A percentile compares a stretch with the other conserved stretches of the same genome.
Conservation (phyloP, 2,888 invertebrate genomes). For the Cinara cedri region DNA sequence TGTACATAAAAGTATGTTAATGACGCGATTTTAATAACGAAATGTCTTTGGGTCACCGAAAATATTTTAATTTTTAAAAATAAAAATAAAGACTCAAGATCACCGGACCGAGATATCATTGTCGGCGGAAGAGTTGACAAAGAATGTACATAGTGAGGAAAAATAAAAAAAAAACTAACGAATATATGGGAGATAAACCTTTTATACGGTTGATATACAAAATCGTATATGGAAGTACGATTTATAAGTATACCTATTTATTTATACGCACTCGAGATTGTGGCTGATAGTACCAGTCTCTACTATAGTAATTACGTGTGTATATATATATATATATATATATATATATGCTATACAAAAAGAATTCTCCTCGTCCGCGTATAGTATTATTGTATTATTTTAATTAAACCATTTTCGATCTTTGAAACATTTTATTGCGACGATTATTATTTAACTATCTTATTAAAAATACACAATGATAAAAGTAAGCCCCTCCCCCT, state of each 20-base stretch:
- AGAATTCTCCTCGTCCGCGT: too few species aligned
- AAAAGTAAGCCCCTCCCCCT: too few species aligned
- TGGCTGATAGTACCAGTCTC: background rate
- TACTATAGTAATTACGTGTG: background rate
- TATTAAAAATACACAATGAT: too few species aligned
- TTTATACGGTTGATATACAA: conserved; percentile 2
- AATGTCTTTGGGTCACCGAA: background rate
- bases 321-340: too few species aligned
- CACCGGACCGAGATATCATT: conserved; percentile 17
- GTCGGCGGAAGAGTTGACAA: conserved; percentile 3
- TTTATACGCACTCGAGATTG: conserved; percentile 5
- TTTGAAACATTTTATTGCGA: background rate
- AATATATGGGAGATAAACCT: background rate
- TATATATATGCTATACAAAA: background rate
- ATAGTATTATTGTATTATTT: background rate
- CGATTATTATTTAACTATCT: background rate
- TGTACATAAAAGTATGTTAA: background rate
- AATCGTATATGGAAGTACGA: background rate
- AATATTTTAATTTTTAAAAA: conserved; percentile 35
- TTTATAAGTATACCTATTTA: background rate
- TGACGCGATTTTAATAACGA: conserved; percentile 11
- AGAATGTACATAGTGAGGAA: background rate
- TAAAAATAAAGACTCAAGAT: background rate
- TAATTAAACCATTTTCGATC: background rate
- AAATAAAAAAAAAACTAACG: too few species aligned